Evolutionary conservation across 2,797 vertebrate species (phyloP), one percentile per base, ranked within the genome.

Genomic region (Nothura maculosa): DNA sequence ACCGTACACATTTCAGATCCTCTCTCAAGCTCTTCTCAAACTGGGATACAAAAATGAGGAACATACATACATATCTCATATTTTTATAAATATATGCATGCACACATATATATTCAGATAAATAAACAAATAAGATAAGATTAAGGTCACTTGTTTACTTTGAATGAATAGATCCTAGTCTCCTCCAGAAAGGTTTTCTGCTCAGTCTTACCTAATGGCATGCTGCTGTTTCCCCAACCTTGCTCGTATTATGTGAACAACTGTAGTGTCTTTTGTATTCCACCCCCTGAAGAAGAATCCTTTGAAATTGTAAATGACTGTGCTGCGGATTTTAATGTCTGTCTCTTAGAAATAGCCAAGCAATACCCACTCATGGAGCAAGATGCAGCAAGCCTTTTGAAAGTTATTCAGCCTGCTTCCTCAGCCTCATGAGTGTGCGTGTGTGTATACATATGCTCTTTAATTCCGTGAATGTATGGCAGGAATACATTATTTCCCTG

Each of bases 291-390:
- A 97, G 96, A 98, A 97, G 96, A 97, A 98, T 94, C 91, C 96
- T 97, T 97, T 98, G 96, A 97, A 97, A 97, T 97, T 97, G 96
- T 97, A 97, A 97, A 97, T 97, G 96, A 97, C 97, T 96, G 84
- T 96, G 94, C 96, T 89, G 96, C 40, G 68, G 96, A 96, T 97
- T 98, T 97, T 97, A 97, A 94, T 93, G 94, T 96, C 96, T 97
- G 96, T 89, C 92, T 96, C 89, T 94, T 93, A 96, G 95, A 92
- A 96, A 96, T 96, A 96, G 94, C 79, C 92, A 94, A 91, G 93
- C 93, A 94, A 96, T 90, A 93, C 52, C n/a, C 89, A 92, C 91
- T 97, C 88, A 90, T 96, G 57, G 66, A 95, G 92, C 96, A 97
- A 97, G 97, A 96, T 91, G 70, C 94, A 94, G 96, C 96, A 92